Base-by-base conservation (phyloP, 2,113 vertebrate species). In the Dicentrarchus labrax region DNA sequence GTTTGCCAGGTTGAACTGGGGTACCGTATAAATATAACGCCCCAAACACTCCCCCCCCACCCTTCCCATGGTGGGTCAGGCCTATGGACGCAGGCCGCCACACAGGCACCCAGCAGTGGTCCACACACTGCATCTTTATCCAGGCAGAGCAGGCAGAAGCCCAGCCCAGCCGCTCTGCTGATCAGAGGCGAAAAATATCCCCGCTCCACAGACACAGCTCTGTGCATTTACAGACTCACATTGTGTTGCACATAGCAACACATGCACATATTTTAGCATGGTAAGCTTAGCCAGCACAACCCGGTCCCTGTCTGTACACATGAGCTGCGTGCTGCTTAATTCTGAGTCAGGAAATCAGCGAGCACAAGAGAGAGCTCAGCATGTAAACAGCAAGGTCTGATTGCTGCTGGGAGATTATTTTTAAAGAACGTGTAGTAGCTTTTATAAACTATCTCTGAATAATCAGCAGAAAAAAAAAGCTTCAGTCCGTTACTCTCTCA, bases 231-330 rank as follows among this genome's bases (percentile, higher is more conserved):
- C 93, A 94, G 92, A 91, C 89, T 79, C 72, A 22, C 90, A 94
- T 94, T 94, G 92, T 94, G 91, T 90, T 38, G 84, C 87, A 73
- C 86, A 24, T 64, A 90, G 92, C 89, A 92, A 86, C 91, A 87
- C 94, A 92, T 91, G 92, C 93, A 92, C 93, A 94, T 94, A 93
- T 92, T 94, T 94, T 85, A 93, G 86, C 90, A 86, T 77, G 86
- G 87, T 38, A 45, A 86, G 90, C 92, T 89, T 72, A 72, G 89
- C 86, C 90, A 80, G 90, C 89, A 94, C 94, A 94, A 90, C 89
- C 71, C 71, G 11, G 86, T 72, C 86, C 90, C 93, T 93, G 93
- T 93, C 87, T 83, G 86, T 41, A 61, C 80, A 76, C 91, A 88
- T 66, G 85, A 89, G 86, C 85, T 64, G 81, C 54, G 50, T 76